Conservation (phyloP, 2,888 invertebrate genomes). For the Cheiracanthium punctorium region DNA sequence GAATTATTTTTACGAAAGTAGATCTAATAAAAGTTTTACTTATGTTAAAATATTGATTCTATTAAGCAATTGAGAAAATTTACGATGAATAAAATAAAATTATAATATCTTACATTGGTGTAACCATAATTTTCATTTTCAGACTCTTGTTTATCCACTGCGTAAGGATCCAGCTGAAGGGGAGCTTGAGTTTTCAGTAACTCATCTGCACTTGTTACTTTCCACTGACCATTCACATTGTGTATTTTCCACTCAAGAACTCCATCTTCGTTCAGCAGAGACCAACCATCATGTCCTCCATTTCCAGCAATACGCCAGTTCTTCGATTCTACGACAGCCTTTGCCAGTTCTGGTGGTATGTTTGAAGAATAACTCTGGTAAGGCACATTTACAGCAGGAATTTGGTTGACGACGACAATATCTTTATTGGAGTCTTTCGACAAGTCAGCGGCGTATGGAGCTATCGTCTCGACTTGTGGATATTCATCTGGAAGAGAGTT, state of each 20-base stretch:
- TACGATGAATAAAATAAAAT: background rate
- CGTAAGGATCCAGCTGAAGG: too few relatives aligned
- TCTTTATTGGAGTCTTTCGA: background rate
- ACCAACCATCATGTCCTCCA: conserved; percentile 56
- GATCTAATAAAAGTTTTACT: too few relatives aligned
- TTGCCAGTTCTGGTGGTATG: conserved; percentile 45
- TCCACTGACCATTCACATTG: conserved; percentile 57
- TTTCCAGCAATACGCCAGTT: conserved; percentile 51
- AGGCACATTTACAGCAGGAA: background rate
- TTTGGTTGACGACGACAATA: background rate
- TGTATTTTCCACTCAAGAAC: conserved; percentile 58
- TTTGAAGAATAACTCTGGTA: background rate
- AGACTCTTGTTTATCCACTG: background rate
- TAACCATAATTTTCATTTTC: conserved; percentile 8
- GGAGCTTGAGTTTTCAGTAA: conserved; percentile 5
- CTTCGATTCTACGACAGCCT: conserved; percentile 49
- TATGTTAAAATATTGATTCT: too few relatives aligned
- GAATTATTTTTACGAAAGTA: too few relatives aligned
- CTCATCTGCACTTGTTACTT: conserved; percentile 53
- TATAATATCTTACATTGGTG: background rate
- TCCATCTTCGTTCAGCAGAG: conserved; percentile 48
- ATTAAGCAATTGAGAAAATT: too few relatives aligned
- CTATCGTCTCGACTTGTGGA: background rate
- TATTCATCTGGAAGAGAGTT: background rate
- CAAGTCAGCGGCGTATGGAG: background rate